Conservation (phyloP, 2,113 vertebrate genomes). For the Nycticryphes semicollaris region DNA sequence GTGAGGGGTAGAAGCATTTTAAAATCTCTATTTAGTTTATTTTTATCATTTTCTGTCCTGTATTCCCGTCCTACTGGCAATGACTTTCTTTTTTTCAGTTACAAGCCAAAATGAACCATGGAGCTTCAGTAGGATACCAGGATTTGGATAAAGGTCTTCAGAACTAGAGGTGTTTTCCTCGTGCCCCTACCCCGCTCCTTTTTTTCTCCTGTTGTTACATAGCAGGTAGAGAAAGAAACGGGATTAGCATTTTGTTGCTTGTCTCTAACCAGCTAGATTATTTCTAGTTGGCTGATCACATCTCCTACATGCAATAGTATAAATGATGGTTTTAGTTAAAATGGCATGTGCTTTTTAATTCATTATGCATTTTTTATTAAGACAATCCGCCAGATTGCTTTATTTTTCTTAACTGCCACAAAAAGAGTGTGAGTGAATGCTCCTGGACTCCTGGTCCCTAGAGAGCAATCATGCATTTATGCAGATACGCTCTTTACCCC, state of each 20-base stretch:
- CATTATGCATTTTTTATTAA: neutral
- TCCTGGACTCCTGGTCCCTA: neutral
- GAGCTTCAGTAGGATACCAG: neutral
- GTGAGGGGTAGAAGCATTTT: neutral
- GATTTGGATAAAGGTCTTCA: neutral
- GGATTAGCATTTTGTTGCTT: neutral
- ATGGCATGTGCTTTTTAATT: neutral
- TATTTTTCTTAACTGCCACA: conserved; percentile 5
- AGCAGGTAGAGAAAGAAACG: neutral
- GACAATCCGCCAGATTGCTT: neutral
- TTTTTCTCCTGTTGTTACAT: neutral
- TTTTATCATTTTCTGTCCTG: neutral
- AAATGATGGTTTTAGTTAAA: conserved; percentile 35
- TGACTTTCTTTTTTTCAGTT: neutral
- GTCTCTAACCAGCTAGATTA: conserved; percentile 15
- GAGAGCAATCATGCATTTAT: neutral
- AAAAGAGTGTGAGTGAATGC: neutral
- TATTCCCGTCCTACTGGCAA: neutral
- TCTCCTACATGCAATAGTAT: neutral
- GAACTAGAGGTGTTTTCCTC: neutral
- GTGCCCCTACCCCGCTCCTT: accelerated
- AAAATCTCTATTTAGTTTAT: neutral
- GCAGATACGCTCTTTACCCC: neutral
- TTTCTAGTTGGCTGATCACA: neutral
- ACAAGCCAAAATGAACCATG: neutral